Evolutionary conservation across 2,888 invertebrate species (phyloP).

Genomic region (Hedya salicella): DNA sequence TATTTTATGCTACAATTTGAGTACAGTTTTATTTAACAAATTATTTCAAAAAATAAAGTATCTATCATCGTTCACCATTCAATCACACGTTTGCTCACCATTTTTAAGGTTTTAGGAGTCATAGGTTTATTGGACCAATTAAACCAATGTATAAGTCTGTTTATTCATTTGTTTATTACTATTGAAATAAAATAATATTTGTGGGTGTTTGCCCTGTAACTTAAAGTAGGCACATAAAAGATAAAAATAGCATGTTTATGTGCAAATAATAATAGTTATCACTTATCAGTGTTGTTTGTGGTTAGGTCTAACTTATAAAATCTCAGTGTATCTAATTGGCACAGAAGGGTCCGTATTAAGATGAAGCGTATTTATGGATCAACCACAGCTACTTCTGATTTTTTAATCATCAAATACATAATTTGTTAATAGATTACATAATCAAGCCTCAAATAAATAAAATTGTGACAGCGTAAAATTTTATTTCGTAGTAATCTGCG

Average conservation of each 20-base stretch:
- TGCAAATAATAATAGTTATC: slow-evolving; percentile 20
- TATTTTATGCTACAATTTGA: no score
- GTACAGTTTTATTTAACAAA: no score
- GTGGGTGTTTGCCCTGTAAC: neutral
- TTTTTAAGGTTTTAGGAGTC: no score
- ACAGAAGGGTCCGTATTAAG: slow-evolving; percentile 12
- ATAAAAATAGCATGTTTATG: neutral
- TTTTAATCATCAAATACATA: no score
- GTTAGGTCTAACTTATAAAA: slow-evolving; percentile 9
- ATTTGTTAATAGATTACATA: neutral
- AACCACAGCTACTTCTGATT: neutral
- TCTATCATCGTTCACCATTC: no score
- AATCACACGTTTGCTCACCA: no score
- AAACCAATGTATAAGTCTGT: neutral
- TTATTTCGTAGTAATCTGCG: slow-evolving; percentile 11
- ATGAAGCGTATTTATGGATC: slow-evolving; percentile 5
- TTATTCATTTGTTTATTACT: neutral
- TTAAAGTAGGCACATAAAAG: neutral
- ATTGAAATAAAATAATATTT: slow-evolving; percentile 16
- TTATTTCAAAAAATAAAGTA: no score
- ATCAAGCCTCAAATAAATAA: neutral
- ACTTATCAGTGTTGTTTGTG: slow-evolving; percentile 16
- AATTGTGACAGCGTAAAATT: neutral
- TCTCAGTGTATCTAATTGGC: slow-evolving; percentile 27
- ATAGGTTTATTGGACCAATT: neutral